Evolutionary conservation across 2,888 invertebrate species (phyloP).

Genomic region (Platynereis dumerilii): DNA sequence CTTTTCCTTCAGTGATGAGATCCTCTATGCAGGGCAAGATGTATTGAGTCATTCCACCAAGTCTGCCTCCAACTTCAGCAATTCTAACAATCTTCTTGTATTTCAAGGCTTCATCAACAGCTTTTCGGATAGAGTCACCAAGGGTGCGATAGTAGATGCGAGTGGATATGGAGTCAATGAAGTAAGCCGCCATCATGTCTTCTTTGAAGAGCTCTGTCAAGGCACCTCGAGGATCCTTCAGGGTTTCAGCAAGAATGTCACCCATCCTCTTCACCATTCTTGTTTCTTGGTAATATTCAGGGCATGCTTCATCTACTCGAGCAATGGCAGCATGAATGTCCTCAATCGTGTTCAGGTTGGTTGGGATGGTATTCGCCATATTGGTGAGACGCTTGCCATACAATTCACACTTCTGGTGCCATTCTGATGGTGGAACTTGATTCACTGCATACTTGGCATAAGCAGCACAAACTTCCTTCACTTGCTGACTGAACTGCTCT

Average conservation of each 20-base stretch:
- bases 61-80: slow-evolving; percentile 24
- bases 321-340: not conserved
- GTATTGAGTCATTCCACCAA: slow-evolving; percentile 22
- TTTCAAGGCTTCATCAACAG: slow-evolving; percentile 14
- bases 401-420: not conserved
- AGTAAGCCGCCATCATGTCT: slow-evolving; percentile 21
- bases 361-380: slow-evolving; percentile 9
- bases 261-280: slow-evolving; percentile 24
- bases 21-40: slow-evolving; percentile 14
- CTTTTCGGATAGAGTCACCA: slow-evolving; percentile 14
- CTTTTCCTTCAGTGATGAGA: slow-evolving; percentile 12
- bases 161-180: slow-evolving; percentile 22
- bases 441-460: slow-evolving; percentile 12
- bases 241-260: slow-evolving; percentile 9
- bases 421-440: not conserved
- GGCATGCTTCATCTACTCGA: slow-evolving; percentile 1
- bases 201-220: slow-evolving; percentile 22
- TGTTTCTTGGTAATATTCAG: slow-evolving; percentile 15
- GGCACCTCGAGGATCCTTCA: slow-evolving; percentile 20
- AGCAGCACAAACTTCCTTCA: slow-evolving; percentile 2
- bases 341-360: slow-evolving; percentile 6
- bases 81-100: slow-evolving; percentile 19
- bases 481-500: not conserved
- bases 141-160: slow-evolving; percentile 19
- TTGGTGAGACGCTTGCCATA: slow-evolving; percentile 3